Percentiles rank a stretch among this genome's conserved stretches.
These are phyloP conservation scores for Calypte anna DNA, from an alignment of 2,113 vertebrate species.

Conservation along the genomic window DNA sequence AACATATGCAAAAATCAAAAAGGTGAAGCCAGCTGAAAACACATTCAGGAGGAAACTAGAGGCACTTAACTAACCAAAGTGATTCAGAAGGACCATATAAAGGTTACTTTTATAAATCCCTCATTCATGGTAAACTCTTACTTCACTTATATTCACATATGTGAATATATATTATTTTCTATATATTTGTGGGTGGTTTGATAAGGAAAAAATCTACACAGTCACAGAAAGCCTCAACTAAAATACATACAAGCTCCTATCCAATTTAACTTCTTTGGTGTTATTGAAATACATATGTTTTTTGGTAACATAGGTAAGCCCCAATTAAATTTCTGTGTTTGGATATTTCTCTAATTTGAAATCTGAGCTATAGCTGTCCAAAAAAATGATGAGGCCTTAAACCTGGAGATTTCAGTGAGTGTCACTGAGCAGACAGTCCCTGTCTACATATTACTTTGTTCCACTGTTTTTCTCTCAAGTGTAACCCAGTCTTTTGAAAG, in stretches of 20 bases:
- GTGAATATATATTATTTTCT: neutral
- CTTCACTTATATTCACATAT: neutral
- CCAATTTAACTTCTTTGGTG: neutral
- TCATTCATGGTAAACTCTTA: neutral
- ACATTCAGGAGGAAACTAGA: neutral
- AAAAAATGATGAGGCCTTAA: neutral
- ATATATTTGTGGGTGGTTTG: neutral
- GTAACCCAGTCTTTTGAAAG: neutral
- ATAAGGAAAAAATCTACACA: neutral
- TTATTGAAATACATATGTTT: neutral
- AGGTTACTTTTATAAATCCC: neutral
- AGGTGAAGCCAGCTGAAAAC: neutral
- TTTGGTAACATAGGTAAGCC: neutral
- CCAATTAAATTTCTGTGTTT: neutral
- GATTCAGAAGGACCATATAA: neutral
- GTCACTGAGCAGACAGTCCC: neutral
- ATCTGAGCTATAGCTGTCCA: neutral
- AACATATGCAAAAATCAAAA: neutral
- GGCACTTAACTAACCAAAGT: neutral
- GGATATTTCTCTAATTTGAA: neutral
- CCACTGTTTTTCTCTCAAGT: neutral
- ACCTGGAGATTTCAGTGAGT: neutral
- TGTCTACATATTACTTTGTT: neutral
- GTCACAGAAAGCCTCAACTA: neutral
- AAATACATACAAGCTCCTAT: neutral